Base-by-base conservation (phyloP, 35 echinoderm and acorn worm species). In the Antedon bifida region DNA sequence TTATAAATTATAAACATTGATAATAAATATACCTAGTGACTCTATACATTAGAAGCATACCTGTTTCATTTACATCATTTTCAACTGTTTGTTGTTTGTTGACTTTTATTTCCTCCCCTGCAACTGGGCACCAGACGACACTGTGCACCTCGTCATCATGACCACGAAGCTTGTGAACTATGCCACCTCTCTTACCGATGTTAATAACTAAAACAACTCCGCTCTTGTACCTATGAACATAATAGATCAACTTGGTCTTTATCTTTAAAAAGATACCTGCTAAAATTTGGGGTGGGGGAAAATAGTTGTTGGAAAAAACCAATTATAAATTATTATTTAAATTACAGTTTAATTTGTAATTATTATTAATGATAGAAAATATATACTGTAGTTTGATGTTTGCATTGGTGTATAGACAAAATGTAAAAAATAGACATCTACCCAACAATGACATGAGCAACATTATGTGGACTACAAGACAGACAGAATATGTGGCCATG, bases 111-210 rank as follows among this genome's bases (percentile, higher is more conserved):
- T 84, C 84, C 55, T 92, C 90, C 29, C 90, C 90, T 39, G 55
- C 42, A 32, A 35, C 38, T 78, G 91, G 91, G n/a, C 88, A 89
- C 95, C 95, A 99, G 32, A 83, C 78, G 34, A 99, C 46, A 36
- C 91, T 91, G 1, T 92, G 95, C 26, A 99, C 76, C 31, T 93
- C 90, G 77, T 99, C 91, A 36, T 97, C 91, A 77, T 99, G 95
- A 39, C 95, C 90, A 77, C 91, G 87, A 46, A 99, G 45, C 32
- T 78, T 83, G 17, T 86, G 88, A 1, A 99, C 11, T 29, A 99
- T 86, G 16, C 64, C 77, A 12, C 80, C 88, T 36, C 87, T 90
- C 79, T 90, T 87, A 35, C 36, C 31, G 29, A 90, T 87, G 46
- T 99, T 91, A n/a, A 99, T 34, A 26, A 99, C 75, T 28, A 90